Base-by-base conservation (phyloP, 2,113 vertebrate species). In the Cinclus cinclus region DNA sequence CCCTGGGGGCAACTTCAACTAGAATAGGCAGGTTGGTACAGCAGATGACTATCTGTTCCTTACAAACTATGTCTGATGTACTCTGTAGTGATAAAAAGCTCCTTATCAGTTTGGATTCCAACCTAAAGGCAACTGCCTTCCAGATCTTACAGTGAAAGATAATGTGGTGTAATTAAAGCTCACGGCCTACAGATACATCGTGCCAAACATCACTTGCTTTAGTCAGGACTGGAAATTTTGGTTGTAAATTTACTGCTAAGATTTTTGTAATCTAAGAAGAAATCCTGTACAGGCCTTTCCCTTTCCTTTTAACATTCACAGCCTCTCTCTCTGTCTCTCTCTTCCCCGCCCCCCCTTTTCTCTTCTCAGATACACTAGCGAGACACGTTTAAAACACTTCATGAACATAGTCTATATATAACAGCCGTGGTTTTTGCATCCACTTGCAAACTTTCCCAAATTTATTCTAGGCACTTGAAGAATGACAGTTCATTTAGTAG, bases 51-150 rank as follows among this genome's bases (percentile, higher is more conserved):
- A 96, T 97, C 94, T 89, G 27, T 50, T 74, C 60, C 90, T 67
- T 92, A 83, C 87, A 85, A 95, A 95, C 83, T 83, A 67, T 0
- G 39, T 70, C 82, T 94, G 92, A 95, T 87, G 89, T 79, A 94
- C 85, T 81, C 46, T 67, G 84, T 50, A 82, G 76, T 53, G 94
- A 97, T 97, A 90, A 96, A 94, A 97, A 97, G 88, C 79, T 83
- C 62, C 83, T 98, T 98, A 98, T 98, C 98, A 96, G 95, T 85
- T 84, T 82, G 94, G 90, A 97, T 96, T 95, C 95, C 92, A 96
- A 96, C 93, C 96, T 95, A 94, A 95, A 97, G 95, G 95, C 96
- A 96, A 94, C 77, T 83, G 92, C 91, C 97, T 94, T 95, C 96
- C 91, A 98, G 91, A 97, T 96, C 95, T 93, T 95, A 95, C 92